Percentiles rank a stretch among this genome's conserved stretches.
phyloP scores from a whole-genome alignment of 2,888 invertebrate genomes.

The Euzetes globulus region DNA sequence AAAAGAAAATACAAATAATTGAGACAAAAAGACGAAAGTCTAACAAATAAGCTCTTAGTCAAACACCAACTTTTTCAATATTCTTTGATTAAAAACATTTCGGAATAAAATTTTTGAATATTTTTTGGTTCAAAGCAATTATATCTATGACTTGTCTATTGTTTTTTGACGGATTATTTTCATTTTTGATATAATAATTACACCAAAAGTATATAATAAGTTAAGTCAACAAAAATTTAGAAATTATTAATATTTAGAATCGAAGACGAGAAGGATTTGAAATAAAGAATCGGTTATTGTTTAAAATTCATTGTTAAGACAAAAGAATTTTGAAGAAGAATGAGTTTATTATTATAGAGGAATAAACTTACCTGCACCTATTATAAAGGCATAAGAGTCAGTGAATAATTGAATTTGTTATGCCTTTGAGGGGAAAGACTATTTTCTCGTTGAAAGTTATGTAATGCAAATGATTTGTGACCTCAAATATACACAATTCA shows the following conservation, averaged over 20 bases:
- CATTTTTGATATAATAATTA: too few species aligned
- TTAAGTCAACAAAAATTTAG: too few species aligned
- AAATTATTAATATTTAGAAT: too few species aligned
- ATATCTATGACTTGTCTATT: too few species aligned
- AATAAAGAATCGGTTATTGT: not conserved
- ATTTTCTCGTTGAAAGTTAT: not conserved
- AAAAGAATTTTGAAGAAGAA: not conserved
- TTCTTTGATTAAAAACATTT: not conserved
- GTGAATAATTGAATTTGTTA: not conserved
- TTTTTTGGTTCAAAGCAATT: too few species aligned
- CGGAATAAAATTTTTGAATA: too few species aligned
- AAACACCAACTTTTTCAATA: not conserved
- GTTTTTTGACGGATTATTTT: too few species aligned
- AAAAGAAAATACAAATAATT: not conserved
- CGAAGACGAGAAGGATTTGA: too few species aligned
- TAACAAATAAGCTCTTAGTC: not conserved
- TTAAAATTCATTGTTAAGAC: not conserved
- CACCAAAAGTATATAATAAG: too few species aligned
- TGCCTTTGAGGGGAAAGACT: not conserved
- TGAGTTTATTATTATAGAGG: not conserved
- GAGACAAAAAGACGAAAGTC: not conserved
- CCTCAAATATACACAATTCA: not conserved
- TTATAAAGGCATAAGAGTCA: not conserved
- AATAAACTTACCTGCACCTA: not conserved
- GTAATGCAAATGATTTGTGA: slow-evolving; percentile 3